These are phyloP conservation scores for Mionectes olivaceus DNA, from an alignment of 2,797 vertebrate genomes.

Conservation along the genomic window DNA sequence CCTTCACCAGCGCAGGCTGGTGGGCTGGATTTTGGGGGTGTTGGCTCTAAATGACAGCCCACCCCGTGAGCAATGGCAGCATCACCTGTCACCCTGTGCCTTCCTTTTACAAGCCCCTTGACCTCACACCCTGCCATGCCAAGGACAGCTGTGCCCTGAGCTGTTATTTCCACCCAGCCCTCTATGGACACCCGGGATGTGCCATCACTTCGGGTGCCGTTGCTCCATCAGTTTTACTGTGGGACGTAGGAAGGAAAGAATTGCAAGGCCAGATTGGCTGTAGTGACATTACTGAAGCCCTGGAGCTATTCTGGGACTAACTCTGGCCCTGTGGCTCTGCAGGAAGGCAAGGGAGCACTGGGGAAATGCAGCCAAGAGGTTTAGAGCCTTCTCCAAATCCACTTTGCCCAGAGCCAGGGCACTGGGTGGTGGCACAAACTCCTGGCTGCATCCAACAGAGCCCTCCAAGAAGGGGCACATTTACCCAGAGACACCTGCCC, in stretches of 20 bases:
- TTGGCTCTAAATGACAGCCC: not conserved
- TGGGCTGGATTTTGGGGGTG: not conserved
- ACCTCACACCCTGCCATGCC: accelerated
- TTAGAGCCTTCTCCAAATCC: not conserved
- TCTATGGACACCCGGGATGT: accelerated
- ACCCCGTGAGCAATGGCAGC: not conserved
- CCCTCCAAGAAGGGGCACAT: not conserved
- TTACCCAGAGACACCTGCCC: not conserved
- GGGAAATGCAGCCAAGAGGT: not conserved
- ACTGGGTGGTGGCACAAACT: accelerated
- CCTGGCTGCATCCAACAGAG: not conserved
- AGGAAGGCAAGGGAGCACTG: accelerated
- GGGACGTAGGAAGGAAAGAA: not conserved
- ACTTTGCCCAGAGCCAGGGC: not conserved
- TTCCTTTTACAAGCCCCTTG: not conserved
- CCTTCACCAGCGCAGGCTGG: not conserved
- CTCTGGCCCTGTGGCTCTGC: not conserved
- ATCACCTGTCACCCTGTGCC: not conserved
- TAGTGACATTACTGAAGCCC: not conserved
- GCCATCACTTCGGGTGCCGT: not conserved
- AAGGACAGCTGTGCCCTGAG: not conserved
- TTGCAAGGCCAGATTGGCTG: not conserved
- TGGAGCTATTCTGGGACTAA: not conserved
- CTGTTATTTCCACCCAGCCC: not conserved
- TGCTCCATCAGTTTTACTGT: not conserved